These are phyloP conservation scores for Microtus oregoni DNA, from an alignment of 2,113 vertebrate genomes.

Conservation along the genomic window DNA sequence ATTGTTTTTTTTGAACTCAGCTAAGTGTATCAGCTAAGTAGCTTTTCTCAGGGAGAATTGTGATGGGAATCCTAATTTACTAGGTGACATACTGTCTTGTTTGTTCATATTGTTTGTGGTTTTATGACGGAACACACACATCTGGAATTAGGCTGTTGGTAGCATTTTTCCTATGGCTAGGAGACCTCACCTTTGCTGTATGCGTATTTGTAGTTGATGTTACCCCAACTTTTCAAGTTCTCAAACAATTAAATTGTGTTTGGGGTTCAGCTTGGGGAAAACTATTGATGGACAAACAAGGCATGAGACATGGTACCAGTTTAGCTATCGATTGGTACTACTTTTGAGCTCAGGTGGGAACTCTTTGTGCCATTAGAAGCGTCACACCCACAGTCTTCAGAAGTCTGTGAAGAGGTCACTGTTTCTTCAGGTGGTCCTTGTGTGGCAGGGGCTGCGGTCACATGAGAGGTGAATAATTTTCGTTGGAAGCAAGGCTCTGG, in stretches of 20 bases:
- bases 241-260: not conserved
- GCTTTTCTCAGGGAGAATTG: not conserved
- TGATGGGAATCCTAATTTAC: not conserved
- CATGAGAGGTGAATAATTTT: not conserved
- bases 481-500: not conserved
- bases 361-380: not conserved
- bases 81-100: not conserved
- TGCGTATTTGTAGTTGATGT: not conserved
- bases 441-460: not conserved
- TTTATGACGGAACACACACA: not conserved
- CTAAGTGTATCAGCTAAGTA: not conserved
- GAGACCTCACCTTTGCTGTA: not conserved
- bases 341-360: too few relatives aligned
- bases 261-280: not conserved
- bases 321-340: not conserved
- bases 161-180: not conserved
- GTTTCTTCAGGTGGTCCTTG: not conserved
- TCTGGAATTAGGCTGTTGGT: not conserved
- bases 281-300: not conserved
- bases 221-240: not conserved
- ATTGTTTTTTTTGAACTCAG: not conserved
- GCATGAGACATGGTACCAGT: not conserved
- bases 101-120: not conserved
- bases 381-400: not conserved
- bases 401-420: not conserved